Evolutionary conservation across 2,888 invertebrate species (phyloP).

Genomic region (Lepidocyrtinus sp.): DNA sequence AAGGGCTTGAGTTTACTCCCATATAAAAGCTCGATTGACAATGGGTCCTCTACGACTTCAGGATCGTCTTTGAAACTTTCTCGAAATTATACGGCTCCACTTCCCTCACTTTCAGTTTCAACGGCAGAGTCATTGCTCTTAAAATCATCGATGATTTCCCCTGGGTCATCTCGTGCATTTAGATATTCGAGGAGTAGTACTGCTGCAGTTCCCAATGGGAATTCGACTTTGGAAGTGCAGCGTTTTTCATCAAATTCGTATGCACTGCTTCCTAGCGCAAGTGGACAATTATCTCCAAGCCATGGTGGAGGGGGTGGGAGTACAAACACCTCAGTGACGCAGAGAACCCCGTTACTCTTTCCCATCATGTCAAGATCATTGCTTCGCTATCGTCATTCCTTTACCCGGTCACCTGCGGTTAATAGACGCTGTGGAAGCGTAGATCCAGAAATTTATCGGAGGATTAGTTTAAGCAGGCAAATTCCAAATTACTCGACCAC

Average conservation of each 20-base stretch:
- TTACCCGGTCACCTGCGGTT: conserved; percentile 26
- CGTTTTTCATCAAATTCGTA: conserved; percentile 32
- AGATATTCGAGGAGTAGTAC: conserved; percentile 46
- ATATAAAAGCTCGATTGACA: conserved; percentile 31
- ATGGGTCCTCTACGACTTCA: conserved; percentile 24
- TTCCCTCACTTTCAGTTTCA: conserved; percentile 34
- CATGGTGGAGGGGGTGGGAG: neutral
- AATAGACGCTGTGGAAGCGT: conserved; percentile 66
- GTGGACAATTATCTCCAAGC: conserved; percentile 28
- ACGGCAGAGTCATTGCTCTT: conserved; percentile 36
- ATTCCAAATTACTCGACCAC: conserved; percentile 36
- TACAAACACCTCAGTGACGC: neutral
- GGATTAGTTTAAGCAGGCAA: conserved; percentile 36
- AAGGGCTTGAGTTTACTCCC: conserved; percentile 40
- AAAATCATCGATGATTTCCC: conserved; percentile 50
- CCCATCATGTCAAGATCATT: conserved; percentile 43
- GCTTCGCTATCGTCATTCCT: conserved; percentile 49
- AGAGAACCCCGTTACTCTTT: conserved; percentile 39
- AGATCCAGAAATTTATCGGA: conserved; percentile 64
- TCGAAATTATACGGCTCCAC: conserved; percentile 41
- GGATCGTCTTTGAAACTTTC: conserved; percentile 14
- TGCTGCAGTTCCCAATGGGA: conserved; percentile 35
- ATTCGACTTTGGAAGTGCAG: conserved; percentile 27
- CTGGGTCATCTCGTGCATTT: conserved; percentile 47
- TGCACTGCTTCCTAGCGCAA: conserved; percentile 14